Evolutionary conservation across 1,140 invertebrate genomes (phyloP).

Genomic region (Holotrichia oblita): DNA sequence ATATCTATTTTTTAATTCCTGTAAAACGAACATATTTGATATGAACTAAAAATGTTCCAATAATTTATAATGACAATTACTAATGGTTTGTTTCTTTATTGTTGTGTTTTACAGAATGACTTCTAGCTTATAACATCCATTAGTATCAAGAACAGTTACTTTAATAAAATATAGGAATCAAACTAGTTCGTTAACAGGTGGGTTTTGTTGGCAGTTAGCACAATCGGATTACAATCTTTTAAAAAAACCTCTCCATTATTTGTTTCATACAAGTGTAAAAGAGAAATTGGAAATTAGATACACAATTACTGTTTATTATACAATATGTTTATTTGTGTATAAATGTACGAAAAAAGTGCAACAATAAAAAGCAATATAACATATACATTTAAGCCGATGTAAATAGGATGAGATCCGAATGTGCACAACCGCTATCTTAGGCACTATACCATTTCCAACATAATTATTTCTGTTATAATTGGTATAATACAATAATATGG

Average conservation of each 20-base stretch:
- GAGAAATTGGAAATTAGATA: background rate
- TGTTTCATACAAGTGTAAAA: background rate
- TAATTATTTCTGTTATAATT: constrained; percentile 23
- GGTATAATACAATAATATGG: constrained; percentile 34
- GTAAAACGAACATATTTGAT: constrained; percentile 42
- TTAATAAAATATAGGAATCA: constrained; percentile 13
- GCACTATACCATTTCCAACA: constrained; percentile 31
- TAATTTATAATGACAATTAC: constrained; percentile 30
- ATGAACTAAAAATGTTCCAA: background rate
- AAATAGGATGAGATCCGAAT: constrained; percentile 32
- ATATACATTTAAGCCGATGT: background rate
- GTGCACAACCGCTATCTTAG: constrained; percentile 34
- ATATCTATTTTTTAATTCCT: constrained; percentile 51
- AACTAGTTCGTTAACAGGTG: constrained; percentile 35
- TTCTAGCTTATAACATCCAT: constrained; percentile 17
- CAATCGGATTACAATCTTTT: constrained; percentile 24
- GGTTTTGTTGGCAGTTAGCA: constrained; percentile 30
- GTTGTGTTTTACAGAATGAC: background rate
- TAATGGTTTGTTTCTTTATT: constrained; percentile 9
- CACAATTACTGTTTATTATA: background rate
- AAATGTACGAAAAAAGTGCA: background rate
- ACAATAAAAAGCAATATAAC: constrained; percentile 2
- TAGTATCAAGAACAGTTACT: background rate
- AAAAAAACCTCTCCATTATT: background rate
- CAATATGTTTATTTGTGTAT: background rate